These are phyloP conservation scores for Andricus curvator DNA, from an alignment of 2,888 invertebrate genomes.

Conservation along the genomic window DNA sequence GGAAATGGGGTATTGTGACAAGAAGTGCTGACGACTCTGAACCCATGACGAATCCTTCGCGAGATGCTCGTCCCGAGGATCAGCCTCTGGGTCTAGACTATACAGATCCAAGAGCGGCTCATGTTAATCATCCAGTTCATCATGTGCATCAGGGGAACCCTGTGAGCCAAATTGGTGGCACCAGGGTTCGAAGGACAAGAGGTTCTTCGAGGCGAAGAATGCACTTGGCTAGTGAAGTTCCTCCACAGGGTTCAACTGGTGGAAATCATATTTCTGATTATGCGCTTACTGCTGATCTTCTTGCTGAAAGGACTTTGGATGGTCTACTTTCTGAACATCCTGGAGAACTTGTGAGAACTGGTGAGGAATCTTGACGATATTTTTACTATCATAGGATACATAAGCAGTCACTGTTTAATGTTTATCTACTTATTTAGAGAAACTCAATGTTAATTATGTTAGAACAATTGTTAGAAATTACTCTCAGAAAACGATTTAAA, in stretches of 20 bases:
- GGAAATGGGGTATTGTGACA: conserved; percentile 51
- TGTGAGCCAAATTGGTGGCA: conserved; percentile 40
- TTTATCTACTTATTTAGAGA: too few species aligned
- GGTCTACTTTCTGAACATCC: conserved; percentile 94
- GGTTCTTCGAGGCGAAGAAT: conserved; percentile 79
- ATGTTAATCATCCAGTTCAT: conserved; percentile 64
- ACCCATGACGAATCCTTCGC: conserved; percentile 76
- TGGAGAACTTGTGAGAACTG: conserved; percentile 95
- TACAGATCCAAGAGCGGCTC: conserved; percentile 66
- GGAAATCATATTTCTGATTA: conserved; percentile 79
- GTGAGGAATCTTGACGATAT: conserved; percentile 74
- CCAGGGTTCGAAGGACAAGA: conserved; percentile 66
- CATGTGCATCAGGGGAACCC: conserved; percentile 52
- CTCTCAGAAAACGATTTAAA: too few species aligned
- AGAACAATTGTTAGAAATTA: too few species aligned
- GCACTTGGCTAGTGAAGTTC: conserved; percentile 90
- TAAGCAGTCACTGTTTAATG: neutral
- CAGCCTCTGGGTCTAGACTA: conserved; percentile 74
- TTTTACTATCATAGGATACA: neutral
- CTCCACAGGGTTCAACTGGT: conserved; percentile 78
- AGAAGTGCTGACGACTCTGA: conserved; percentile 60
- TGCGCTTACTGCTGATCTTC: conserved; percentile 88
- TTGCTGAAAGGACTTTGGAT: conserved; percentile 91
- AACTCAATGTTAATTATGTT: too few species aligned
- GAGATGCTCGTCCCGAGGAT: conserved; percentile 75